phyloP scores from a whole-genome alignment of 2,113 vertebrate species.

The Jacana jacana region DNA sequence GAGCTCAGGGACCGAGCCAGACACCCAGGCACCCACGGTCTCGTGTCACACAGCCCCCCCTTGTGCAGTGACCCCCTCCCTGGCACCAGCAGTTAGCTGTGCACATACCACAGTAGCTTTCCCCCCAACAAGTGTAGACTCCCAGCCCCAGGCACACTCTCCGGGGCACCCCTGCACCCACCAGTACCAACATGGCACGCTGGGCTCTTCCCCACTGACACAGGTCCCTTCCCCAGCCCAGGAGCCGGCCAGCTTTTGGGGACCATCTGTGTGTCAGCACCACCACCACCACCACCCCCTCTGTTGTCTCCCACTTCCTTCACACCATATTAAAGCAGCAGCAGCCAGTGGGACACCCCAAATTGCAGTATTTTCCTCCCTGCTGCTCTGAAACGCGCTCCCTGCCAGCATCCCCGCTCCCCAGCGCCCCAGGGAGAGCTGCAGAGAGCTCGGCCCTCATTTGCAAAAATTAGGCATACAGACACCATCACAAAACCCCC shows the following conservation, averaged over 20 bases:
- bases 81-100: not conserved
- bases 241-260: not conserved
- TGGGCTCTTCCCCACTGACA: not conserved
- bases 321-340: not conserved
- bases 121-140: not conserved
- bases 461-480: not conserved
- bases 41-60: not conserved
- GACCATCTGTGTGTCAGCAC: not conserved
- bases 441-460: not conserved
- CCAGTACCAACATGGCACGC: not conserved
- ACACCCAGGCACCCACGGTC: not conserved
- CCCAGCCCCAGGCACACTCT: not conserved
- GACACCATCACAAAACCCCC: not conserved
- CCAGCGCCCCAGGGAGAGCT: not conserved
- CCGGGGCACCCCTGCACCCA: not conserved
- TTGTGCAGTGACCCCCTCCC: not conserved
- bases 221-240: not conserved
- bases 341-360: not conserved
- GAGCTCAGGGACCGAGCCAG: not conserved
- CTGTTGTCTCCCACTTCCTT: not conserved
- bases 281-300: no score
- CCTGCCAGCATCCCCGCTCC: not conserved
- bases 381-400: rapidly evolving
- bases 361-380: not conserved
- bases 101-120: not conserved